Conservation (phyloP, 2,797 vertebrate genomes). For the Peromyscus nudipes region DNA sequence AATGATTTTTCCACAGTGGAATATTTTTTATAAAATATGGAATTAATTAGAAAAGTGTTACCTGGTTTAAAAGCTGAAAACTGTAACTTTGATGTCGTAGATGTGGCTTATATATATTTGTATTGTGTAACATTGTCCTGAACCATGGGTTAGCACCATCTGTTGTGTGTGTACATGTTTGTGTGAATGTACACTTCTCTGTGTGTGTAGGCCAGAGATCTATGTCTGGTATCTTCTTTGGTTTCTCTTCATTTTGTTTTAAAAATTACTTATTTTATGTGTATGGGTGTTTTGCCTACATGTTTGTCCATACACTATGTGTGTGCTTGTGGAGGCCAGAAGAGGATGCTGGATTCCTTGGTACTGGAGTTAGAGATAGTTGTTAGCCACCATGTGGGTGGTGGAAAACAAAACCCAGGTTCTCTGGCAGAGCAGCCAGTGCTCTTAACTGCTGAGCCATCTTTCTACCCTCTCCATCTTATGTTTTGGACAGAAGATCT, state of each 20-base stretch:
- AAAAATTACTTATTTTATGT: not conserved
- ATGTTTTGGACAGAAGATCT: not conserved
- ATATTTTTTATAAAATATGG: constrained; percentile 10
- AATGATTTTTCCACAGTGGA: constrained; percentile 40
- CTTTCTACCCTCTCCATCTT: not conserved
- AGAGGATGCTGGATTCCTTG: not conserved
- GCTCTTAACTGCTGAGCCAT: not conserved
- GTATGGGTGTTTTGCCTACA: not conserved
- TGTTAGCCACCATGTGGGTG: not conserved
- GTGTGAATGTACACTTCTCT: not conserved
- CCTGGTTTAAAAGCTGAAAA: not conserved
- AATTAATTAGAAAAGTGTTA: constrained; percentile 42
- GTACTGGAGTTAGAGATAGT: not conserved
- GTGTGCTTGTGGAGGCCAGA: not conserved
- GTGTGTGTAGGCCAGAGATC: not conserved
- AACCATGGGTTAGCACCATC: not conserved
- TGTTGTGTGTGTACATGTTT: not conserved
- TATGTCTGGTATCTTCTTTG: not conserved
- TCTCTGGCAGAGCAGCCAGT: not conserved
- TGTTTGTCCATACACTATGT: too few relatives aligned
- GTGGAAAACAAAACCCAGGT: not conserved
- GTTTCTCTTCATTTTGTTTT: not conserved
- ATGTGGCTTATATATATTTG: not conserved
- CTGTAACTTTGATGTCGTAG: not conserved
- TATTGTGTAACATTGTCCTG: not conserved